A percentile compares a stretch with the other conserved stretches of the same genome.
Conservation (phyloP, 2,888 invertebrate genomes). For the Stenurella melanura region DNA sequence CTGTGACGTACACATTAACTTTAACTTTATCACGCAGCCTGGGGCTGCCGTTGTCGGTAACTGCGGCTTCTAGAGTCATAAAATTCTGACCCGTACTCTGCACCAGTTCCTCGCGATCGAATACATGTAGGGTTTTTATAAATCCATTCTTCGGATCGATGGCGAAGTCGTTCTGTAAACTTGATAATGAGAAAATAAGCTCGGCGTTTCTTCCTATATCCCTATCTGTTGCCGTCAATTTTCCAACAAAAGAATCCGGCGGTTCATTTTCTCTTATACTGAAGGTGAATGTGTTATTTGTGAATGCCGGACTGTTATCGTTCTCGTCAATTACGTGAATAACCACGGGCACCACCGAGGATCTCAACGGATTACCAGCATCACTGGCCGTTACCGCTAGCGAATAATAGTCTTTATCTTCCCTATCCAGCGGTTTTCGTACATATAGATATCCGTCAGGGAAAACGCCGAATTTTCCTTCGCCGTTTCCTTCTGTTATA, state of each 20-base stretch:
- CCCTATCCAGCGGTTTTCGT: conserved; percentile 89
- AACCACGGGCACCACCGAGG: conserved; percentile 91
- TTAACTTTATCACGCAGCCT: conserved; percentile 89
- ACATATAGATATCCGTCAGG: conserved; percentile 96
- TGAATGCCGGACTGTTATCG: conserved; percentile 95
- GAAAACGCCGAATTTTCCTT: conserved; percentile 93
- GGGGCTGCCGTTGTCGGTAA: conserved; percentile 87
- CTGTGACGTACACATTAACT: conserved; percentile 89
- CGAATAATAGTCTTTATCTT: conserved; percentile 93
- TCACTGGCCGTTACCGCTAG: conserved; percentile 90
- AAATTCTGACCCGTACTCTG: conserved; percentile 85
- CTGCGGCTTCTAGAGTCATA: conserved; percentile 89
- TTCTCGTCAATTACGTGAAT: conserved; percentile 97
- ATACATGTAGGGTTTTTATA: conserved; percentile 87
- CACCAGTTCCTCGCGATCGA: conserved; percentile 92
- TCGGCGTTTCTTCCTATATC: conserved; percentile 96
- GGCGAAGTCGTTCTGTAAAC: conserved; percentile 86
- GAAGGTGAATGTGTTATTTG: conserved; percentile 92
- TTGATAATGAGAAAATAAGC: conserved; percentile 86
- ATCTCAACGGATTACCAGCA: conserved; percentile 84
- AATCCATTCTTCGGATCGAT: conserved; percentile 94
- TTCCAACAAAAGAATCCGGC: conserved; percentile 93
- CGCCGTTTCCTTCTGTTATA: conserved; percentile 90
- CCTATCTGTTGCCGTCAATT: conserved; percentile 89
- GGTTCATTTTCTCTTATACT: conserved; percentile 92